Percentiles rank a stretch among this genome's conserved stretches.
These are phyloP conservation scores for Hyposoter dolosus DNA, from an alignment of 2,888 invertebrate genomes.

Conservation along the genomic window DNA sequence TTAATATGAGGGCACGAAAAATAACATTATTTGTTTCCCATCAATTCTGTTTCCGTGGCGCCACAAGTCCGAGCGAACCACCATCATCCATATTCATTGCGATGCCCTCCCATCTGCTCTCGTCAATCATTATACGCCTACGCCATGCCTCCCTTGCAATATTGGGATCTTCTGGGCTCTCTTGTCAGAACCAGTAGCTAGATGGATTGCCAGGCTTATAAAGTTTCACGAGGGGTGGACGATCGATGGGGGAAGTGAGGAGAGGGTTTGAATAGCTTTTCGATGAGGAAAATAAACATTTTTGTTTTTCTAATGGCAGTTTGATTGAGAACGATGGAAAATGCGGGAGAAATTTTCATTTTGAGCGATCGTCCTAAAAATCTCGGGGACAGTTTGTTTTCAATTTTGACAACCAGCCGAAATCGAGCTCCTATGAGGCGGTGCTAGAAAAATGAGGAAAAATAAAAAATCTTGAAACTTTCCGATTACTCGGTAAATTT, in stretches of 20 bases:
- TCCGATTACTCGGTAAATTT: neutral
- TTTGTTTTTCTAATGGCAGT: slow-evolving; percentile 17
- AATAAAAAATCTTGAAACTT: neutral
- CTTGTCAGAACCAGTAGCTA: slow-evolving; percentile 42
- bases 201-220: slow-evolving; percentile 29
- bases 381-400: neutral
- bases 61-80: neutral
- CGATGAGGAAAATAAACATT: slow-evolving; percentile 8
- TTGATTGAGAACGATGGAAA: neutral
- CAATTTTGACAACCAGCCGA: neutral
- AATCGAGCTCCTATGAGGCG: neutral
- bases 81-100: slow-evolving; percentile 16
- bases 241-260: slow-evolving; percentile 12
- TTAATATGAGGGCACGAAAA: neutral
- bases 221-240: slow-evolving; percentile 11
- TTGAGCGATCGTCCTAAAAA: neutral
- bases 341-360: neutral
- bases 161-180: slow-evolving; percentile 31
- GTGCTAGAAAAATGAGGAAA: neutral
- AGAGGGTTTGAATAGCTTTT: slow-evolving; percentile 17
- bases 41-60: neutral
- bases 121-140: slow-evolving; percentile 58
- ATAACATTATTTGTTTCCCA: slow-evolving; percentile 7
- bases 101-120: slow-evolving; percentile 14
- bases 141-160: slow-evolving; percentile 36